Base-by-base conservation (phyloP, 2,888 invertebrate genomes). In the Rotaria socialis region DNA sequence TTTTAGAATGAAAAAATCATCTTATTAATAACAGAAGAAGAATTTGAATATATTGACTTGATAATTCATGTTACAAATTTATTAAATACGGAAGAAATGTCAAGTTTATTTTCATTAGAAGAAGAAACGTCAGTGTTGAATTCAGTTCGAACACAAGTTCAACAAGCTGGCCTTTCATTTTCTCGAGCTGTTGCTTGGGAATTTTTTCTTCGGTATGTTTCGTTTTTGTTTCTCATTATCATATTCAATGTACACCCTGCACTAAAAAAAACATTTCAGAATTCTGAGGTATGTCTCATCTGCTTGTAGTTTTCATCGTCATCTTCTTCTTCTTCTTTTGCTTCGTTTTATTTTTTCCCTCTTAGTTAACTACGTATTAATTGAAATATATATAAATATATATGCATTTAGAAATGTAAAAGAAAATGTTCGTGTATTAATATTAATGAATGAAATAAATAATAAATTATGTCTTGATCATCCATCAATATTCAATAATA, bases 111-210 rank as follows among this genome's bases (percentile, higher is more conserved):
- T 89, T 88, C 89, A 8, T 89, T 89, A 43, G 91, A 91, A 88
- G 90, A 91, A 87, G 89, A 90, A 88, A 91, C 91, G 0, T 90
- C 90, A 41, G 91, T 91, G 87, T 90, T 91, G 88, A 91, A 91
- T 89, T 90, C 91, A 58, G 90, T 91, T 87, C 88, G 91, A 56
- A 90, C 91, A 4, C 91, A 91, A 87, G 90, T 91, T 55, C 90
- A 90, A 5, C 90, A 91, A 88, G 90, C 90, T 50, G 91, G 91
- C 1, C 89, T 91, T 19, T 89, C 90, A 6, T 91, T 90, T 89
- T 90, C 91, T 8, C 88, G 90, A 58, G 90, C 91, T 84, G 90
- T 90, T 2, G 91, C 91, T 4, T 91, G 91, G 91, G 89, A 91
- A 86, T 91, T 90, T 89, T 91, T 91, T 89, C 88, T 91, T 85